Conservation (phyloP, 2,113 vertebrate genomes). For the Sinocyclocheilus anshuiensis region DNA sequence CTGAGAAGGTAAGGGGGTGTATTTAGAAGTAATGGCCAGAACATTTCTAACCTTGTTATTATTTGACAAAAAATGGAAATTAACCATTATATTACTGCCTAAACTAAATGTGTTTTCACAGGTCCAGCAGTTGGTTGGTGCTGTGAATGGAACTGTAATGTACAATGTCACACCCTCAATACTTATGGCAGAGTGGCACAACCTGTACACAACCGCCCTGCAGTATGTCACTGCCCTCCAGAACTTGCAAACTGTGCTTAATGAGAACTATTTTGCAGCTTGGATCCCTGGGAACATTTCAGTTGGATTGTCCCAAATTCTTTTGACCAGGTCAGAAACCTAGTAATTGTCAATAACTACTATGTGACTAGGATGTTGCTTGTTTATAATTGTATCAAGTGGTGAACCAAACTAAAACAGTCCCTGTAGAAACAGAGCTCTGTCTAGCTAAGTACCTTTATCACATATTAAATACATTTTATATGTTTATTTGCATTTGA, state of each 20-base stretch:
- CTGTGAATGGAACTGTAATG: conserved; percentile 50
- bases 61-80: background rate
- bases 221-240: conserved; percentile 45
- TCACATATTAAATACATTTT: background rate
- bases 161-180: conserved; percentile 64
- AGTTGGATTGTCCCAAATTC: conserved; percentile 38
- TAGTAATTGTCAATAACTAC: conserved; percentile 11
- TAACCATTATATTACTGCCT: background rate
- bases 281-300: conserved; percentile 59
- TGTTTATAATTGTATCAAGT: background rate
- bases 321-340: conserved; percentile 51
- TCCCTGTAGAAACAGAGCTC: background rate
- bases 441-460: background rate
- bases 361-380: background rate
- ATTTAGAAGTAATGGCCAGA: background rate
- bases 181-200: conserved; percentile 73
- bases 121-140: conserved; percentile 45
- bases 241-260: conserved; percentile 32
- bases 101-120: conserved; percentile 30
- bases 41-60: background rate
- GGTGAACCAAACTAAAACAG: background rate
- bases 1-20: conserved; percentile 59
- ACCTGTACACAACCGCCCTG: conserved; percentile 47
- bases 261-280: conserved; percentile 52
- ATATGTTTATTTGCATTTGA: background rate